A percentile compares a stretch with the other conserved stretches of the same genome.
phyloP scores from a whole-genome alignment of 2,888 invertebrate species.

The Epinotia bilunana region DNA sequence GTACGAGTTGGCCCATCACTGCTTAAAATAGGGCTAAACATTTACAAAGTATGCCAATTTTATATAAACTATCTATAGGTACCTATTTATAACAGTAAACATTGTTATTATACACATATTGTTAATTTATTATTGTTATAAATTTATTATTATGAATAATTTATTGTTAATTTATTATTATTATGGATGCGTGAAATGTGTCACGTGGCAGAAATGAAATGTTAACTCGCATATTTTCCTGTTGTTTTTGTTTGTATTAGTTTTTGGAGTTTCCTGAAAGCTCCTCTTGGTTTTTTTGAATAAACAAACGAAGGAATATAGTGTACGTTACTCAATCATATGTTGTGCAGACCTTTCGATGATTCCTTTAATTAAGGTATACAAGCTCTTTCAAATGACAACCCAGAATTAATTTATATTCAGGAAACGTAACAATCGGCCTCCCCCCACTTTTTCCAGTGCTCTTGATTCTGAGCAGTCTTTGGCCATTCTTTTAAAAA shows the following conservation, averaged over 20 bases:
- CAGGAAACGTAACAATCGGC: no score
- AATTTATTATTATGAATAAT: background rate
- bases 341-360: no score
- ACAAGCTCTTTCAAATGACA: no score
- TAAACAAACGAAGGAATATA: no score
- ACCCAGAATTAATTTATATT: no score
- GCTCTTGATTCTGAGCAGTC: no score
- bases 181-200: background rate
- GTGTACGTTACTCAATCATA: no score
- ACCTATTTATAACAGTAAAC: background rate
- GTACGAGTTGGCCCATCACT: background rate
- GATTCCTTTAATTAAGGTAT: no score
- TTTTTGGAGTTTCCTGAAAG: background rate
- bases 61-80: background rate
- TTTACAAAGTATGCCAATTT: background rate
- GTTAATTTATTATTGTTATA: background rate
- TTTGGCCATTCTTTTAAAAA: no score
- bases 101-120: no score
- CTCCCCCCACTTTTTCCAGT: no score
- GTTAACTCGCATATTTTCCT: background rate
- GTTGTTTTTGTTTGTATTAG: background rate
- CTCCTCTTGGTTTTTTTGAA: no score
- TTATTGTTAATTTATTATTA: background rate
- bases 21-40: conserved; percentile 22
- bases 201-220: conserved; percentile 24